Base-by-base conservation (phyloP, 2,888 invertebrate species). In the Amphipoea lucens region DNA sequence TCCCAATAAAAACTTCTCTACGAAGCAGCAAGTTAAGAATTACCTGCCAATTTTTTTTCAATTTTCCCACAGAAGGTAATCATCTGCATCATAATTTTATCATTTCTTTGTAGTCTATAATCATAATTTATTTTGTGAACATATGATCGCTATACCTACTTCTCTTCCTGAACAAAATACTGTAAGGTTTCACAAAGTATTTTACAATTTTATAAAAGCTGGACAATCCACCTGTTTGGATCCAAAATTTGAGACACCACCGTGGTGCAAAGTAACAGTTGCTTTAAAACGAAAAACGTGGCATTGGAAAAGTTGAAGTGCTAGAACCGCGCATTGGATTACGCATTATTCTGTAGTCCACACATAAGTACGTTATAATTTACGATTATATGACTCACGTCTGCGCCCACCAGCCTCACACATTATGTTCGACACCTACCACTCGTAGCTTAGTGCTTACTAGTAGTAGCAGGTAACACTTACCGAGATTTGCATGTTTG, bases 401-500 rank as follows among this genome's bases (percentile, higher is more conserved):
- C 20, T 77, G 78, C 63, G 12, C 63, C 54, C 54, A 70, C 81
- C 7, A 23, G 54, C 0, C 51, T 36, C 79, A 65, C 80, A 65
- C 40, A 42, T 66, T 51, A n/a, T 7, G 23, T 63, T 71, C 17
- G 17, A 62, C 79, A 78, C 79, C 69, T 76, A 54, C 29, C 63
- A 20, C 40, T 63, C 62, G 29, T 74, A 76, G 67, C 62, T 40
- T 71, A 76, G 40, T 68, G 57, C 29, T 54, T 4, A 77, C 67
- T 60, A 65, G 60, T 54, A 65, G 51, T 45, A 29, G 74, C 67
- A 79, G 60, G 65, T 73, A 78, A 73, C 63, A 78, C 86, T 70
- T 83, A 78, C 84, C 57, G n/a, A 62, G 45, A 68, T 77, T 72
- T 65, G 78, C 78, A 82, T 78, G 72, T 14, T 72, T 66, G 82